phyloP scores from a whole-genome alignment of 23 tunicate genomes.

The Halocynthia aurantium region DNA sequence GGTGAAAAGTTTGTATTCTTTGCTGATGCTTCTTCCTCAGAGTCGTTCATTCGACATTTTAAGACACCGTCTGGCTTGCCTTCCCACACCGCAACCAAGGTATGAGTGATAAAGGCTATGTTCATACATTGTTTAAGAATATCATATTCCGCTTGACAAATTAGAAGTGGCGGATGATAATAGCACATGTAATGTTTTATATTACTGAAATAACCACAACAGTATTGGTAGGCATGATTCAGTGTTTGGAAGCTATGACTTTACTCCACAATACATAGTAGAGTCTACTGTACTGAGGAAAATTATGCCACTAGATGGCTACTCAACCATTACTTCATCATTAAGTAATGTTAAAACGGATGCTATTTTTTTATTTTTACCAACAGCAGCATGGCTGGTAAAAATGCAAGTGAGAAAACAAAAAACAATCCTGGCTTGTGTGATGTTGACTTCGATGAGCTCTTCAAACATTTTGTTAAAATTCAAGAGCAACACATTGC shows the following conservation, averaged over 20 bases:
- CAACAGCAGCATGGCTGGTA: background rate
- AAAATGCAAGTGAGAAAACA: background rate
- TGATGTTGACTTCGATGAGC: constrained; percentile 59
- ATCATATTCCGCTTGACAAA: no score
- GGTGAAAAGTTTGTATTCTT: constrained; percentile 59
- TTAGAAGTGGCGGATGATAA: no score
- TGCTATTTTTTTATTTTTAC: background rate
- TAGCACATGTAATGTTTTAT: no score
- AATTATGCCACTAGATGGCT: no score
- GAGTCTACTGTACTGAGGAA: no score
- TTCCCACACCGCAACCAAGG: constrained; percentile 33
- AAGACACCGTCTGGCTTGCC: constrained; percentile 54
- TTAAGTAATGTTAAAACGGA: background rate
- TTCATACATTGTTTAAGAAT: background rate
- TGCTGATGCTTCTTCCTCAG: constrained; percentile 90
- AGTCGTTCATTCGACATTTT: constrained; percentile 62
- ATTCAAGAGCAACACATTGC: constrained; percentile 54
- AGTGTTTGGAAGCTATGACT: background rate
- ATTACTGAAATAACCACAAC: no score
- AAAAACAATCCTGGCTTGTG: constrained; percentile 19
- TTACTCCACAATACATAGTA: no score
- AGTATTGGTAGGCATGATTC: background rate
- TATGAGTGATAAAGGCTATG: background rate
- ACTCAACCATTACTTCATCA: no score
- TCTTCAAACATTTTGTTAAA: constrained; percentile 55